phyloP scores from a whole-genome alignment of 1,140 invertebrate genomes.

The Drosophila equinoxialis region DNA sequence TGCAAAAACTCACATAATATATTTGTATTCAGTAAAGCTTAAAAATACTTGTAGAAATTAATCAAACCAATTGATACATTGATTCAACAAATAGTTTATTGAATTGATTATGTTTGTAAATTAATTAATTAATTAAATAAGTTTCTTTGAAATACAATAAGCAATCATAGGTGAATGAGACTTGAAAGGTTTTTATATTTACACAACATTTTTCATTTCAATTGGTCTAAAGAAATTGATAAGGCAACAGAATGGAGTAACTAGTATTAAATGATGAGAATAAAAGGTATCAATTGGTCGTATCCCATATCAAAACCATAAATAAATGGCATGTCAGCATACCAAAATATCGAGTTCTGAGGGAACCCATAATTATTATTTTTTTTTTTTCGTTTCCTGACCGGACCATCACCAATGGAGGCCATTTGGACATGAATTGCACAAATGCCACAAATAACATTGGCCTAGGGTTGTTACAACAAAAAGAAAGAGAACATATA shows the following conservation, averaged over 20 bases:
- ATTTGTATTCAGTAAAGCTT: not conserved
- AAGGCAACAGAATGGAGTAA: too few relatives aligned
- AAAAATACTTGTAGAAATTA: not conserved
- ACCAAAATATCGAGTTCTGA: slow-evolving; percentile 45
- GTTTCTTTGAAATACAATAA: too few relatives aligned
- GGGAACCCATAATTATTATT: slow-evolving; percentile 66
- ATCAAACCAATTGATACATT: not conserved
- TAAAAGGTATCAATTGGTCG: slow-evolving; percentile 18
- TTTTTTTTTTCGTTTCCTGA: slow-evolving; percentile 19
- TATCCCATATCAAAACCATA: not conserved
- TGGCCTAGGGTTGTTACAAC: not conserved
- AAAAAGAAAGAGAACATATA: not conserved
- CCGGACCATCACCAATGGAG: slow-evolving; percentile 33
- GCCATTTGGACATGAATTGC: slow-evolving; percentile 70
- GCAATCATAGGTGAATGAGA: too few relatives aligned
- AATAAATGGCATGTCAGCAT: slow-evolving; percentile 72
- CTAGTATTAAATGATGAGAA: too few relatives aligned
- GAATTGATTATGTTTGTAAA: not conserved
- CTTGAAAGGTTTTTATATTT: too few relatives aligned
- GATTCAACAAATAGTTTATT: not conserved
- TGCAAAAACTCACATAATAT: not conserved
- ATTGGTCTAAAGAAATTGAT: too few relatives aligned
- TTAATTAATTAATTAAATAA: not conserved
- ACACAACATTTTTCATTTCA: too few relatives aligned
- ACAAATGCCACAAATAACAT: slow-evolving; percentile 48